These are phyloP conservation scores for Spheniscus humboldti DNA, from an alignment of 2,797 vertebrate species.

Conservation along the genomic window DNA sequence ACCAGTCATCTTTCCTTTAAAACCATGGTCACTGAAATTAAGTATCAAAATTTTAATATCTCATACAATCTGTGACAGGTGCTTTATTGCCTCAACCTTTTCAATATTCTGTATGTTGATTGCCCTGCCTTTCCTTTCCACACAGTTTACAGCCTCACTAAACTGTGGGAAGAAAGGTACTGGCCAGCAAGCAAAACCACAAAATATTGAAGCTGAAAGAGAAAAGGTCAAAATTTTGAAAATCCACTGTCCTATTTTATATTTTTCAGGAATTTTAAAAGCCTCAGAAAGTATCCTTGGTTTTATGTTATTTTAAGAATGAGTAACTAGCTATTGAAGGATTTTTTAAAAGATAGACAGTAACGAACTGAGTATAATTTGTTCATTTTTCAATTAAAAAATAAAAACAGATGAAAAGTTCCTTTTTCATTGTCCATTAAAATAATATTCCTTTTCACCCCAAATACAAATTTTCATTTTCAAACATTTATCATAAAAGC, in stretches of 20 bases:
- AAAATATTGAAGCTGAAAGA: not conserved
- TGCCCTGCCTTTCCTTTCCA: conserved; percentile 5
- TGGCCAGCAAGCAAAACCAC: not conserved
- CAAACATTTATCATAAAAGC: not conserved
- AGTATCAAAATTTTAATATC: conserved; percentile 46
- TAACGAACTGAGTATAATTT: not conserved
- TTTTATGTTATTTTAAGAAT: not conserved
- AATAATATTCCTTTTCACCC: not conserved
- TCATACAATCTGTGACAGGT: conserved; percentile 23
- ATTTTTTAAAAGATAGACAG: not conserved
- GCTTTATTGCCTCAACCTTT: conserved; percentile 64
- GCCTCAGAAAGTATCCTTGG: not conserved
- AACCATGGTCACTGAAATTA: conserved; percentile 11
- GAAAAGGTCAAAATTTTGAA: not conserved
- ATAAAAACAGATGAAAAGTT: not conserved
- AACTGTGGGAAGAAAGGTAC: not conserved
- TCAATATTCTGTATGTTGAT: conserved; percentile 38
- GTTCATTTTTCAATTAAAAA: not conserved
- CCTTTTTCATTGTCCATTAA: not conserved
- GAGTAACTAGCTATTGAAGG: not conserved
- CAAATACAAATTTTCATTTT: not conserved
- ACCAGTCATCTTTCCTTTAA: not conserved
- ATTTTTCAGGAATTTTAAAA: not conserved
- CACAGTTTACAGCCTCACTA: conserved; percentile 29
- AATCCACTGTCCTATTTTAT: not conserved